Percentiles rank a stretch among this genome's conserved stretches.
phyloP scores from a whole-genome alignment of 2,888 invertebrate genomes.

The Mythimna pallens region DNA sequence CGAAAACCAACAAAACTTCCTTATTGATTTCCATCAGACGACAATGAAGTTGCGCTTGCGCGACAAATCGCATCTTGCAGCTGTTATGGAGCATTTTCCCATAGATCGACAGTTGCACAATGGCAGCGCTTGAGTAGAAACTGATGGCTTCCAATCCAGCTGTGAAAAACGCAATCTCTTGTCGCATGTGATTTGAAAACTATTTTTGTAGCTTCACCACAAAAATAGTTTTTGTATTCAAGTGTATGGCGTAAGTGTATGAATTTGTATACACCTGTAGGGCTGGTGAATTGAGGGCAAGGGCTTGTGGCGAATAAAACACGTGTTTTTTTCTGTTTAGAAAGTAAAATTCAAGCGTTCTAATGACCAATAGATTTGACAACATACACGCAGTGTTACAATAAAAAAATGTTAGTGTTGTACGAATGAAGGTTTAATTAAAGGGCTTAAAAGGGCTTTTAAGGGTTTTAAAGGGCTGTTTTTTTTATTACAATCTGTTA shows the following conservation, averaged over 20 bases:
- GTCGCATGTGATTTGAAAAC: slow-evolving; percentile 53
- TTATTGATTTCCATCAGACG: slow-evolving; percentile 61
- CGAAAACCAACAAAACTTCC: slow-evolving; percentile 57
- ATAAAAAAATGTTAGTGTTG: no score
- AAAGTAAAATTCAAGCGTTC: no score
- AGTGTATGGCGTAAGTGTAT: slow-evolving; percentile 11
- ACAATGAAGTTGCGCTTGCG: slow-evolving; percentile 61
- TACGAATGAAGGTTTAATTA: no score
- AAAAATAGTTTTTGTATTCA: slow-evolving; percentile 19
- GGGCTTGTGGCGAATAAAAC: no score
- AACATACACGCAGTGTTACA: no score
- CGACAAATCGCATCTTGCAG: slow-evolving; percentile 69
- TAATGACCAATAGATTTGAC: no score
- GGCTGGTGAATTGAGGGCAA: no score
- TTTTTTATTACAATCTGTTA: no score
- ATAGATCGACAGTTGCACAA: slow-evolving; percentile 70
- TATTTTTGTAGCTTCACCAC: slow-evolving; percentile 54
- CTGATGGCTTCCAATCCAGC: slow-evolving; percentile 61
- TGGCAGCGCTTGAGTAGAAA: slow-evolving; percentile 60
- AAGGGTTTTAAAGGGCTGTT: no score
- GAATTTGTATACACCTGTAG: no score
- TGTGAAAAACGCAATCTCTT: slow-evolving; percentile 64
- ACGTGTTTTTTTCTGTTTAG: no score
- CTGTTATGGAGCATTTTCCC: slow-evolving; percentile 71
- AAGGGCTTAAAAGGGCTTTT: no score